phyloP scores from a whole-genome alignment of 2,888 invertebrate genomes.

The Augiades crinisus region DNA sequence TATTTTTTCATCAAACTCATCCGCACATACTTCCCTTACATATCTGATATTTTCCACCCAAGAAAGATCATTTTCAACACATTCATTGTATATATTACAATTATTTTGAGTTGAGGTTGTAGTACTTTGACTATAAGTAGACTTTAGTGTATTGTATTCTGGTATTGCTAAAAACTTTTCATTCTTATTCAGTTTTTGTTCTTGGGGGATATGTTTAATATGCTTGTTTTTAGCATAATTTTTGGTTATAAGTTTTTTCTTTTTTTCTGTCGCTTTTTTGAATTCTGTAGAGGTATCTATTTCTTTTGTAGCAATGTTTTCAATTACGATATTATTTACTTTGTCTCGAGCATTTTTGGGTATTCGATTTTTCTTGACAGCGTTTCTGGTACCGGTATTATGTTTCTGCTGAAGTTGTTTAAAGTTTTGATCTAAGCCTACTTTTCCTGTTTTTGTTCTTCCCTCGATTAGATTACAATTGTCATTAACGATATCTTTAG shows the following conservation, averaged over 20 bases:
- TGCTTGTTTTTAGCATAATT: not conserved
- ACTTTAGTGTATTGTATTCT: not conserved
- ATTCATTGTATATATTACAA: conserved; percentile 18
- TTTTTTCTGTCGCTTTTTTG: not conserved
- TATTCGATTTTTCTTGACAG: too few relatives aligned
- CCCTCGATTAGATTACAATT: too few relatives aligned
- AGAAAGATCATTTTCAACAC: conserved; percentile 44
- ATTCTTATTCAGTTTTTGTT: not conserved
- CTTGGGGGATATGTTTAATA: not conserved
- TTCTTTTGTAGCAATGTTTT: not conserved
- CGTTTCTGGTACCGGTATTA: too few relatives aligned
- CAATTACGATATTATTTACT: not conserved
- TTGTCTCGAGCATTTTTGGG: too few relatives aligned
- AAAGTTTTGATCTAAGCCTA: too few relatives aligned
- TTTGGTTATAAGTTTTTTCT: not conserved
- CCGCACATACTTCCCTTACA: conserved; percentile 48
- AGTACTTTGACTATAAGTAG: too few relatives aligned
- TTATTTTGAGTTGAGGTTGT: conserved; percentile 18
- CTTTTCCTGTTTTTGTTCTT: too few relatives aligned
- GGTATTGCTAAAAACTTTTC: not conserved
- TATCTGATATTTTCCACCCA: conserved; percentile 61
- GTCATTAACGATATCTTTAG: too few relatives aligned
- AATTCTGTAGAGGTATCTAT: not conserved
- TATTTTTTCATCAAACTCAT: conserved; percentile 45
- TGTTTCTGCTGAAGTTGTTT: too few relatives aligned